Evolutionary conservation across 2,797 vertebrate species (phyloP), one percentile per base, ranked within the genome.

Genomic region (Squalus acanthias): DNA sequence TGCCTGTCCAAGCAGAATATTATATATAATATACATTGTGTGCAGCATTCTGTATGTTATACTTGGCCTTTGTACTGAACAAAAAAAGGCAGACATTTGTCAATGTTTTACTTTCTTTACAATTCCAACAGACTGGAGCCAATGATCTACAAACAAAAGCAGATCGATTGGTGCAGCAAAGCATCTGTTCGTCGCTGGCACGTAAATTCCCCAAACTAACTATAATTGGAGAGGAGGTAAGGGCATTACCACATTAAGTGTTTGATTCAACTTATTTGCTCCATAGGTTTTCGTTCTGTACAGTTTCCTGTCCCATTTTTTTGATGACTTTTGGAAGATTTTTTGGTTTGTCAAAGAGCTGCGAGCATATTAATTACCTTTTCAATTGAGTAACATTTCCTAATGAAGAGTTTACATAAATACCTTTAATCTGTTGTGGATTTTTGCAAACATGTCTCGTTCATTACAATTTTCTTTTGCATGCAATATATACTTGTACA

Each of bases 221-320:
- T 87, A 99, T 99, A 96, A 99, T 99, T 74, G 99, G 99, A 96
- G 99, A 99, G 97, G 99, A 99, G 98, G 99, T 99, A 97, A 97
- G 97, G 95, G 67, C 96, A 57, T 67, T 70, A n/a, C 13, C 10
- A 95, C 72, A 87, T 9, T 85, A 20, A 82, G 53, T 8, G 50
- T 53, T 24, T 93, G 33, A n/a, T 70, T 96, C n/a, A 24, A 96
- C 96, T 96, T 96, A 0, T 76, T 12, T 29, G 39, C 57, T 96
- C 96, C 76, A 72, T 46, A 2, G 89, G 93, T 95, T 39, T 93
- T 46, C 20, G 69, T 46, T 60, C 15, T 57, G 22, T 33, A 17
- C 39, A 95, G 69, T 74, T 95, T 53, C 93, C 13, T 70, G 26
- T 20, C 15, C 12, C 26, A 17, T 57, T 17, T 57, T 72, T 95